phyloP scores from a whole-genome alignment of 2,113 vertebrate species.

The Bombycilla garrulus region DNA sequence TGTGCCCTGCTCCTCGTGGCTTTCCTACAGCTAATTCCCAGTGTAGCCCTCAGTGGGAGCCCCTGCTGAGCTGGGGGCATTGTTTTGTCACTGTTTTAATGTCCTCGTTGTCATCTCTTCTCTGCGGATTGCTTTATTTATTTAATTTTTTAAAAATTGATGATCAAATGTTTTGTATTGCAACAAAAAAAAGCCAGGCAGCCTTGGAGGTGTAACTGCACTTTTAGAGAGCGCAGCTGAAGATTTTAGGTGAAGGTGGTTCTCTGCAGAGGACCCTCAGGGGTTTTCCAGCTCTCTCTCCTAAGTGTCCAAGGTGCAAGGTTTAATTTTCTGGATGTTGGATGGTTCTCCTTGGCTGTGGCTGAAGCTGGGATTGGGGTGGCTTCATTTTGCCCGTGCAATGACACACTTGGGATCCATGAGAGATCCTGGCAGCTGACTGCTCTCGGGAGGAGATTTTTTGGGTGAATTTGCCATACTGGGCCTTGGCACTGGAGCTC shows the following conservation, averaged over 20 bases:
- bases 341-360: background rate
- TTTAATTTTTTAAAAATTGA: background rate
- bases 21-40: background rate
- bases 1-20: background rate
- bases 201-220: background rate
- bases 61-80: background rate
- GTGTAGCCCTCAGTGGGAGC: background rate
- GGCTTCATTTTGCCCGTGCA: background rate
- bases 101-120: background rate
- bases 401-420: accelerated
- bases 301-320: background rate
- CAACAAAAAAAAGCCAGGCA: background rate
- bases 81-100: background rate
- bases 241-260: background rate
- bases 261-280: background rate
- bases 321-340: background rate
- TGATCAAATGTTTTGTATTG: background rate
- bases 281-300: background rate
- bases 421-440: background rate
- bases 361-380: background rate
- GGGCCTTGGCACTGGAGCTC: background rate
- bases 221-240: background rate
- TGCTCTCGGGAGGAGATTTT: background rate
- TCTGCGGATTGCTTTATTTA: background rate
- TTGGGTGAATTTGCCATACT: background rate